Conservation (phyloP, 2,797 vertebrate genomes). For the Hypotaenidia philippensis region DNA sequence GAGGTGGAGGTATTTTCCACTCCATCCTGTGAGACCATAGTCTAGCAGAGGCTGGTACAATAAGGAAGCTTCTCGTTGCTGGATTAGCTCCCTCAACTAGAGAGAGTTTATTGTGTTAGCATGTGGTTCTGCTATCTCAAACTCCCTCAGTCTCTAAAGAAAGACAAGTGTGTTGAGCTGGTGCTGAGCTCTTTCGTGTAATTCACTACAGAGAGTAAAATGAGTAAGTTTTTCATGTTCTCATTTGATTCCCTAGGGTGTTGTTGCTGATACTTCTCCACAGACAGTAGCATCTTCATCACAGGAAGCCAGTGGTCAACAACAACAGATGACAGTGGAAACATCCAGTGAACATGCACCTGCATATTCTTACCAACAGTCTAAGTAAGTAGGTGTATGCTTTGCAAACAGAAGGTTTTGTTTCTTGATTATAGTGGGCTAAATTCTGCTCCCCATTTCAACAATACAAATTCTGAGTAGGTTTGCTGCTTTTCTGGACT, state of each 20-base stretch:
- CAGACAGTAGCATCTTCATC: slow-evolving; percentile 94
- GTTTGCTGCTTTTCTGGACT: slow-evolving; percentile 17
- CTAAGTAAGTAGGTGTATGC: slow-evolving; percentile 87
- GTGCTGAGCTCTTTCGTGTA: background rate
- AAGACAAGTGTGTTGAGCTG: background rate
- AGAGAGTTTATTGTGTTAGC: slow-evolving; percentile 4
- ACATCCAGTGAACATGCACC: slow-evolving; percentile 90
- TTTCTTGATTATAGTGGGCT: background rate
- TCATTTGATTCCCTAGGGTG: slow-evolving; percentile 85
- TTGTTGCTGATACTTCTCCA: slow-evolving; percentile 94
- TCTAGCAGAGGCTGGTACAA: background rate
- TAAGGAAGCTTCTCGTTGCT: background rate
- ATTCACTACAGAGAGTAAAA: background rate
- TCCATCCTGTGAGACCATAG: background rate
- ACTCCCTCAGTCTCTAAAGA: background rate
- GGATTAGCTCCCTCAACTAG: background rate
- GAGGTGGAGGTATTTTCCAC: background rate
- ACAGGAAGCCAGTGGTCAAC: slow-evolving; percentile 94
- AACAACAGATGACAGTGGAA: slow-evolving; percentile 96
- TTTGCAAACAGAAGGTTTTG: background rate
- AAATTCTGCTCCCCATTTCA: background rate
- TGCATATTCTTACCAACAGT: slow-evolving; percentile 96
- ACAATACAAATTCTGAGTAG: background rate
- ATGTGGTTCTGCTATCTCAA: slow-evolving; percentile 4
- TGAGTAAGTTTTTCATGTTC: slow-evolving; percentile 59